Conservation (phyloP, 2,888 invertebrate species). For the Platypus cylindrus region DNA sequence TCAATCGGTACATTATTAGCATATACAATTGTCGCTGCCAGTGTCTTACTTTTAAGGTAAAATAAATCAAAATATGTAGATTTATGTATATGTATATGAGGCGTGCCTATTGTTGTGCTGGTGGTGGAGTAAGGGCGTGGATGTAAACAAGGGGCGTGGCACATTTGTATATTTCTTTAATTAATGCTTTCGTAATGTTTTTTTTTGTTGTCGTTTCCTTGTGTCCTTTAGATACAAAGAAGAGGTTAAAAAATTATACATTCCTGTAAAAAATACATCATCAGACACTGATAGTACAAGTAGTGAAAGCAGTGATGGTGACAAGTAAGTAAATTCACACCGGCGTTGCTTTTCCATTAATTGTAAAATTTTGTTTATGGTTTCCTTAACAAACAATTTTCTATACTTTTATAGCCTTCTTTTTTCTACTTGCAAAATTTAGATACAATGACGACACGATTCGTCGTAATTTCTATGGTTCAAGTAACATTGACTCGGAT, state of each 20-base stretch:
- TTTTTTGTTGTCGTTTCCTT: too few species aligned
- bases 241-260: constrained; percentile 19
- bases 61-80: constrained; percentile 6
- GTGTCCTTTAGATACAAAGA: constrained; percentile 22
- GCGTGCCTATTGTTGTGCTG: too few species aligned
- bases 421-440: too few species aligned
- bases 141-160: too few species aligned
- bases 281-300: constrained; percentile 25
- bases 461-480: constrained; percentile 13
- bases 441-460: constrained; percentile 20
- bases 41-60: constrained; percentile 59
- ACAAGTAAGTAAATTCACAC: constrained; percentile 24
- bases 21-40: constrained; percentile 64
- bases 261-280: constrained; percentile 19
- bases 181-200: constrained; percentile 7
- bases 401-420: constrained; percentile 2
- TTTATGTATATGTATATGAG: too few species aligned
- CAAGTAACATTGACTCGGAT: constrained; percentile 15
- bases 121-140: too few species aligned
- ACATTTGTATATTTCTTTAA: constrained; percentile 8
- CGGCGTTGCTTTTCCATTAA: constrained; percentile 9
- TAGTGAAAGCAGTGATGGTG: constrained; percentile 22
- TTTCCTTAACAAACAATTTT: too few species aligned
- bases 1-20: constrained; percentile 63
- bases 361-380: not conserved